phyloP scores from a whole-genome alignment of 35 echinoderm and acorn worm species.

The Anneissia japonica region DNA sequence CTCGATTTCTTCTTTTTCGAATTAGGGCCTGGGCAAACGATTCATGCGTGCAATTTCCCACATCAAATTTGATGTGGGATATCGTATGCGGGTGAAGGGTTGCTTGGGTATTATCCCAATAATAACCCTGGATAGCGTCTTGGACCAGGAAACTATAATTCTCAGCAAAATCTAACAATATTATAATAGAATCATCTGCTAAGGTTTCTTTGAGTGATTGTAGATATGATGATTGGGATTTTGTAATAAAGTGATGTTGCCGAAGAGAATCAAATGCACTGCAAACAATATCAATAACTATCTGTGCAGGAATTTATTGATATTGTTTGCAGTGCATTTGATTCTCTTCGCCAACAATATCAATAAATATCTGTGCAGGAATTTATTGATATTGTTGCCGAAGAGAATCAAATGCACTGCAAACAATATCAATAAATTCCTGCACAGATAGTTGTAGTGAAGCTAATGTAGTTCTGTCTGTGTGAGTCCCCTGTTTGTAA shows the following conservation, averaged over 20 bases:
- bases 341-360: not conserved
- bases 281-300: not conserved
- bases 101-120: not conserved
- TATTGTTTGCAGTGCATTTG: not conserved
- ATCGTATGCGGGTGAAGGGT: not conserved
- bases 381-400: not conserved
- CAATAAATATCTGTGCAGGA: not conserved
- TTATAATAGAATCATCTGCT: not conserved
- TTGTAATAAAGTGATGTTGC: slow-evolving; percentile 5
- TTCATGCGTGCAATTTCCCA: too few species aligned
- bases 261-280: not conserved
- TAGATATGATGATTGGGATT: not conserved
- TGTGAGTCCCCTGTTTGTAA: slow-evolving; percentile 7
- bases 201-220: not conserved
- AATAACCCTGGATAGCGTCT: slow-evolving; percentile 19
- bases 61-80: too few species aligned
- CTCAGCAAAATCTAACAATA: slow-evolving; percentile 18
- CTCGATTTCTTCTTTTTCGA: too few species aligned
- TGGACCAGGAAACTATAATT: slow-evolving; percentile 21
- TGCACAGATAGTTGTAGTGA: not conserved
- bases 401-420: not conserved
- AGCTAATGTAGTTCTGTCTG: slow-evolving; percentile 1
- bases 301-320: not conserved
- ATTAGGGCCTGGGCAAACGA: too few species aligned
- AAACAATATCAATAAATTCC: slow-evolving; percentile 1